Conservation (phyloP, 2,113 vertebrate genomes). For the Ramphastos sulfuratus region DNA sequence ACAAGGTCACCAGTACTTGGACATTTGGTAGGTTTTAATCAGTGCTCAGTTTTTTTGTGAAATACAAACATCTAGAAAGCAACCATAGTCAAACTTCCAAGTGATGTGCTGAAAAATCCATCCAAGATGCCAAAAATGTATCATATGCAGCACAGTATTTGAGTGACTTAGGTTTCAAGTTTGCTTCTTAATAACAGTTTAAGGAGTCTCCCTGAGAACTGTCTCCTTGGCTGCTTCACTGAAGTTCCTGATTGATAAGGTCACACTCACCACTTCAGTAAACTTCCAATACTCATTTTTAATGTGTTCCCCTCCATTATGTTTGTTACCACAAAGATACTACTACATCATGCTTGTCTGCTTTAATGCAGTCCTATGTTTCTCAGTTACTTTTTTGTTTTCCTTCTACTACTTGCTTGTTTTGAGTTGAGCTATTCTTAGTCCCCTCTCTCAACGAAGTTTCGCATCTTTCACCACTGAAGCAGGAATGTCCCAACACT, state of each 20-base stretch:
- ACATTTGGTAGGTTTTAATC: not conserved
- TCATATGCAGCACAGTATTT: not conserved
- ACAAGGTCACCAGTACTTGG: not conserved
- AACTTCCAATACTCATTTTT: not conserved
- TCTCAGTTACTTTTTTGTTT: not conserved
- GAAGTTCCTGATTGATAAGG: not conserved
- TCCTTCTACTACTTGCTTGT: not conserved
- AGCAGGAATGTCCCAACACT: not conserved
- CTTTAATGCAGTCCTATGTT: not conserved
- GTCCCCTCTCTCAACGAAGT: not conserved
- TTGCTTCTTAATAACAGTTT: not conserved
- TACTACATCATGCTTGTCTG: not conserved
- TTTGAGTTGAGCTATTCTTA: not conserved
- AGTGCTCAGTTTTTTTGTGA: not conserved
- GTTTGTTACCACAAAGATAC: not conserved
- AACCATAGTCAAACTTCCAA: not conserved
- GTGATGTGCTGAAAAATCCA: not conserved
- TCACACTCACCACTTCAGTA: not conserved
- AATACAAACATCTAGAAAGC: not conserved
- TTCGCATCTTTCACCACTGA: not conserved
- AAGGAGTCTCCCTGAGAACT: fast-evolving
- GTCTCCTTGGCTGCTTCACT: not conserved
- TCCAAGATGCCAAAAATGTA: not conserved
- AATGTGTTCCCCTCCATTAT: not conserved
- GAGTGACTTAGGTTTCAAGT: not conserved